Conservation (phyloP, 1,140 invertebrate species). For the Ips nitidus region DNA sequence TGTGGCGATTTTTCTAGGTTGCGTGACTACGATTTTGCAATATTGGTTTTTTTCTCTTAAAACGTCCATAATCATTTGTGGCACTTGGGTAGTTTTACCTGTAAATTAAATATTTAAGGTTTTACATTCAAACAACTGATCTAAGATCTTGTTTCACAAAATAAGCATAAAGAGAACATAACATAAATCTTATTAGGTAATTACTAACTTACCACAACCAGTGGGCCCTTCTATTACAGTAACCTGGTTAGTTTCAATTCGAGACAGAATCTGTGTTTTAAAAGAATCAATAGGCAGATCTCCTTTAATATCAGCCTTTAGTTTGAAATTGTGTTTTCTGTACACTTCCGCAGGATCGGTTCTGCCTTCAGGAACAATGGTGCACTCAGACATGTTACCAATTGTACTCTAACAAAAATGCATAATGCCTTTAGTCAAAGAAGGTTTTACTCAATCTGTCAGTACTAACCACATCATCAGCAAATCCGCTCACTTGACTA, state of each 20-base stretch:
- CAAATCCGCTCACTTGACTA: background rate
- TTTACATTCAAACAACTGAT: background rate
- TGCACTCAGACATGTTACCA: conserved; percentile 25
- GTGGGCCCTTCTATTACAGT: conserved; percentile 88
- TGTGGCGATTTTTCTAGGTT: conserved; percentile 88
- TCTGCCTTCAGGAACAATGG: conserved; percentile 19
- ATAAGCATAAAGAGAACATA: too few species aligned
- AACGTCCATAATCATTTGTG: conserved; percentile 84
- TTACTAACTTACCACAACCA: conserved; percentile 59
- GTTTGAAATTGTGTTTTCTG: conserved; percentile 38
- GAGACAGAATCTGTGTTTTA: conserved; percentile 27
- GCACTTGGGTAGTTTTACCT: conserved; percentile 78
- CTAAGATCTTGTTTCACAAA: too few species aligned
- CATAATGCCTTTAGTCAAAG: conserved; percentile 11
- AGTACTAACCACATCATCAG: conserved; percentile 12
- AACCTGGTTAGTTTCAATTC: conserved; percentile 46
- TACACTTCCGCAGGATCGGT: conserved; percentile 29
- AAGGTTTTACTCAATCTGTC: background rate
- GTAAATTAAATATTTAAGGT: background rate
- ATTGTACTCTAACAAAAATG: conserved; percentile 13
- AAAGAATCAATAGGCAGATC: conserved; percentile 42
- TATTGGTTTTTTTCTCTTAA: conserved; percentile 58
- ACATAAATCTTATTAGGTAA: too few species aligned
- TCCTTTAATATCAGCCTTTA: conserved; percentile 33
- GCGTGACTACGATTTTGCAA: conserved; percentile 83